Evolutionary conservation across 1,140 invertebrate species (phyloP).

Genomic region (Drosophila pseudoobscura): DNA sequence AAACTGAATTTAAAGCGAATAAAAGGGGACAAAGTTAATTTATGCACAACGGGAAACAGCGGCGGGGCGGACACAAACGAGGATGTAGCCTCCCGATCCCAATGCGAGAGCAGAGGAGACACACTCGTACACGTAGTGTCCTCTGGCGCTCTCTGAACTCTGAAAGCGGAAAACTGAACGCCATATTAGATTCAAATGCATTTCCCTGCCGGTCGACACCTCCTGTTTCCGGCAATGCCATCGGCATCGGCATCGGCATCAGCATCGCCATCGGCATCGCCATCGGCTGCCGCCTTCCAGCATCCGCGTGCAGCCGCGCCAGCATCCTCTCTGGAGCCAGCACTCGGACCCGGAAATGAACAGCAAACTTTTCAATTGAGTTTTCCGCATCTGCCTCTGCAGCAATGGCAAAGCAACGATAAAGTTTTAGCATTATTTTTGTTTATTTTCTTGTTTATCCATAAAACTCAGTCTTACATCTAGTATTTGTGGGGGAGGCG

Average conservation of each 20-base stretch:
- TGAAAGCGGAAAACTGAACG: constrained; percentile 66
- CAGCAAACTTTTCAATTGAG: constrained; percentile 75
- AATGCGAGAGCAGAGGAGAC: constrained; percentile 3
- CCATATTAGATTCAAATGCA: constrained; percentile 76
- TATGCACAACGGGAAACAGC: constrained; percentile 51
- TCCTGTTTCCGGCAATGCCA: constrained; percentile 48
- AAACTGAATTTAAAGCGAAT: constrained; percentile 65
- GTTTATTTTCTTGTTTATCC: constrained; percentile 67
- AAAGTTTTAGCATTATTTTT: constrained; percentile 72
- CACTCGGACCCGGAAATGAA: constrained; percentile 61
- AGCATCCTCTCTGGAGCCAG: constrained; percentile 10
- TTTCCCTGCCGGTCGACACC: constrained; percentile 68
- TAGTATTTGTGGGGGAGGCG: not conserved
- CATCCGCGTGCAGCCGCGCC: no score
- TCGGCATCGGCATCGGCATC: no score
- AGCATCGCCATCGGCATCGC: constrained; percentile 7
- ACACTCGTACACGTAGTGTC: constrained; percentile 30
- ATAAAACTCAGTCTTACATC: constrained; percentile 51
- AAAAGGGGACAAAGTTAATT: constrained; percentile 70
- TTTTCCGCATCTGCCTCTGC: constrained; percentile 51
- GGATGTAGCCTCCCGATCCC: constrained; percentile 6
- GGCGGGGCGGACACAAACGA: constrained; percentile 21
- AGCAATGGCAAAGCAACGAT: constrained; percentile 25
- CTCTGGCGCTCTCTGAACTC: constrained; percentile 34
- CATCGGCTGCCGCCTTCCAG: no score